Percentiles rank a stretch among this genome's conserved stretches.
These are phyloP conservation scores for Lepidostoma basale DNA, from an alignment of 1,140 invertebrate species.

Conservation along the genomic window DNA sequence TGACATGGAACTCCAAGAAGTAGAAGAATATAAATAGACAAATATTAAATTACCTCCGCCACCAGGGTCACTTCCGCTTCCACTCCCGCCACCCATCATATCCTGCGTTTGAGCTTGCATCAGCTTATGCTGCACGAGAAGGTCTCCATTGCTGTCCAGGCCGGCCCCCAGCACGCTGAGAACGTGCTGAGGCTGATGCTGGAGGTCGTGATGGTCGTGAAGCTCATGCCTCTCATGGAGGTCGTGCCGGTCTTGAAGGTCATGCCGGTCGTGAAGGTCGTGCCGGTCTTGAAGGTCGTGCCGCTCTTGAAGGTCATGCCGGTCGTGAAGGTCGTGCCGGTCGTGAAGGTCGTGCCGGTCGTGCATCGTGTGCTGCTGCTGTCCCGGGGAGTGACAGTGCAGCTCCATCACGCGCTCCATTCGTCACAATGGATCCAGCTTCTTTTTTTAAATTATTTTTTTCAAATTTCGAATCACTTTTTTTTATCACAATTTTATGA, in stretches of 20 bases:
- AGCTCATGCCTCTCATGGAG: background rate
- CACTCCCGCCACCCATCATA: constrained; percentile 36
- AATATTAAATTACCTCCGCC: constrained; percentile 45
- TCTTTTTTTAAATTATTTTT: no score
- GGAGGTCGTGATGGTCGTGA: constrained; percentile 1
- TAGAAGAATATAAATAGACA: no score
- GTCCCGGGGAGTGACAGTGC: constrained; percentile 41
- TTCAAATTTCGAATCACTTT: background rate
- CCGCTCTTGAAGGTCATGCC: constrained; percentile 19
- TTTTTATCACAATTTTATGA: background rate
- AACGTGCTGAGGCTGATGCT: constrained; percentile 35
- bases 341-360: constrained; percentile 6
- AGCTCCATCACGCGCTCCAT: constrained; percentile 38
- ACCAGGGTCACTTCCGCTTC: constrained; percentile 35
- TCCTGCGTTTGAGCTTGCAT: constrained; percentile 34
- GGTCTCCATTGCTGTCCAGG: constrained; percentile 34
- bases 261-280: constrained; percentile 36
- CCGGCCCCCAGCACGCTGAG: constrained; percentile 26
- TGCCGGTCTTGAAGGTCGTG: constrained; percentile 5
- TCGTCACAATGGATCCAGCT: background rate
- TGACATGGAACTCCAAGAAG: no score
- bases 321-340: constrained; percentile 29
- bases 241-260: constrained; percentile 3
- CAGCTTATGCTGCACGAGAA: constrained; percentile 38
- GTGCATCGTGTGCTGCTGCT: constrained; percentile 25